Evolutionary conservation across 2,113 vertebrate species (phyloP).

Genomic region (Dermatemys mawii): DNA sequence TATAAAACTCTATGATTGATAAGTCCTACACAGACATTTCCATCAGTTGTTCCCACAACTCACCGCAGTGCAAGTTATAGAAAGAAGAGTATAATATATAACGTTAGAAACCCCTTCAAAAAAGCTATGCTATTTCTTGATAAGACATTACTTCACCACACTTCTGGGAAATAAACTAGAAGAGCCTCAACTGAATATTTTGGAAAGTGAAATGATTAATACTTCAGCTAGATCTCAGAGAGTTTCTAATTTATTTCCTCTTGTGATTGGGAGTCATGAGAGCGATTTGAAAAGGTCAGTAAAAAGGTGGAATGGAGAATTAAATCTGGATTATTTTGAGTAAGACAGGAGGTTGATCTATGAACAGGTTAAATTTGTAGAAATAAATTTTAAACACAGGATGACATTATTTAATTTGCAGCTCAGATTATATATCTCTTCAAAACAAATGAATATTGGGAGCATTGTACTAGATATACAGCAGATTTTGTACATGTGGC

Average conservation of each 20-base stretch:
- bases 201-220: not conserved
- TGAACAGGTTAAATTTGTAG: not conserved
- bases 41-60: not conserved
- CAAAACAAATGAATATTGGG: not conserved
- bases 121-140: not conserved
- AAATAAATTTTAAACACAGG: not conserved
- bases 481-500: accelerated
- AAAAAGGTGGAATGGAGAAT: accelerated
- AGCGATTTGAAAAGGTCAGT: not conserved
- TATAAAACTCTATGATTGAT: not conserved
- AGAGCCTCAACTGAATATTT: not conserved
- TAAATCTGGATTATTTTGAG: not conserved
- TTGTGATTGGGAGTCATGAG: accelerated
- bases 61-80: accelerated
- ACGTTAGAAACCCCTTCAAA: too few species aligned
- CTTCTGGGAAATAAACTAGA: not conserved
- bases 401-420: not conserved
- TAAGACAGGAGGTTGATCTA: not conserved
- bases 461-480: accelerated
- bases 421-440: not conserved
- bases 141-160: accelerated
- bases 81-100: not conserved
- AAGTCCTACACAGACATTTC: not conserved
- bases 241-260: not conserved
- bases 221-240: not conserved